Evolutionary conservation across 2,797 vertebrate species (phyloP), one percentile per base, ranked within the genome.

Genomic region (Orientallactaga sibirica): DNA sequence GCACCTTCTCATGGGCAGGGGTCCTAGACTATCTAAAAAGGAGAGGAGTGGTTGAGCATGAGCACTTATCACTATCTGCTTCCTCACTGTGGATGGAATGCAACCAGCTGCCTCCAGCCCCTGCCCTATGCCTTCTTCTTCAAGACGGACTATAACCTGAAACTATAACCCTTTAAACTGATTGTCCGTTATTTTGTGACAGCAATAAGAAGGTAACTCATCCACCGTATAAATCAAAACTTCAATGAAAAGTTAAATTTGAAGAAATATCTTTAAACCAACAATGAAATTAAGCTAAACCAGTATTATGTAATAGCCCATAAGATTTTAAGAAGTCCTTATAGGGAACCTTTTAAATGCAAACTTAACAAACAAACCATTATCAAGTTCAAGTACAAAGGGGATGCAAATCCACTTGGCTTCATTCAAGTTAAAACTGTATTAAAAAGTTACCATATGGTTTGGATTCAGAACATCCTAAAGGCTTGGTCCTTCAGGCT

Each of bases 261-360:
- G 96, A 99, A 98, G 97, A 99, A 98, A 74, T 99, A 99, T 61
- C 22, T 98, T 92, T 97, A 97, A 92, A 98, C 98, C 70, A 98
- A 98, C 98, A 98, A 91, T 95, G 95, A 98, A 92, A 97, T 98
- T 84, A 96, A 97, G 76, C 93, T 98, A 79, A 98, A 41, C 52
- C 18, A 7, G 19, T 52, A 37, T 62, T 5, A n/a, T 3, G 1
- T 61, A 29, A 37, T 33, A 12, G 12, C 37, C 68, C 15, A 52
- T 92, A 98, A 76, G 98, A 98, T 68, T 99, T 99, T 97, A 97
- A 93, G 55, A 98, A 98, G 82, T 94, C 96, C n/a, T 99, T 99
- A 97, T 98, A 93, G 93, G 99, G 99, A 98, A 61, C 98, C 98
- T 85, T 98, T 99, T 61, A 99, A 97, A 99, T 99, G 96, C 96